These are phyloP conservation scores for Siphamia tubifer DNA, from an alignment of 2,113 vertebrate species.

Conservation along the genomic window DNA sequence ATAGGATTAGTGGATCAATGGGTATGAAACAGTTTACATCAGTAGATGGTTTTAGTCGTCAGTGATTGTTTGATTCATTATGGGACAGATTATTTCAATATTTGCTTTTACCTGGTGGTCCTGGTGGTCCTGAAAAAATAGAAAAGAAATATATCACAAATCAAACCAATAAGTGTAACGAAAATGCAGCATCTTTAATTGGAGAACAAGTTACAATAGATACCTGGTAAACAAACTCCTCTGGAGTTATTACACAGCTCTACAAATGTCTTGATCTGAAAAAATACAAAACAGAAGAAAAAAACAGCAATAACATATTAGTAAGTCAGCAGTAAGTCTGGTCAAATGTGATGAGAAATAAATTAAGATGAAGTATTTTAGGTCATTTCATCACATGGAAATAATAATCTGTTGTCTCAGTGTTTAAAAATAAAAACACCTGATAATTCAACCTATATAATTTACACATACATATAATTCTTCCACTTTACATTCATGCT, in stretches of 20 bases:
- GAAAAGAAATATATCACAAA: neutral
- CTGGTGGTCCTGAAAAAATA: slow-evolving; percentile 80
- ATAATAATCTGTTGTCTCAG: neutral
- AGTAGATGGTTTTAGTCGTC: no score
- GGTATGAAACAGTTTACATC: no score
- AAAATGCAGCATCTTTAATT: neutral
- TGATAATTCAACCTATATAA: no score
- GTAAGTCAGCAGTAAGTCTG: neutral
- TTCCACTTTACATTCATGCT: neutral
- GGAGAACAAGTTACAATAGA: neutral
- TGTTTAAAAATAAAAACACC: no score
- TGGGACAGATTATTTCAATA: neutral
- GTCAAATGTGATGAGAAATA: no score
- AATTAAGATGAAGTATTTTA: no score
- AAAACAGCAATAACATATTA: neutral
- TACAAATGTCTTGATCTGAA: slow-evolving; percentile 83
- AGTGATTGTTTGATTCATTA: no score
- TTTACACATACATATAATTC: no score
- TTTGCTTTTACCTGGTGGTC: slow-evolving; percentile 83
- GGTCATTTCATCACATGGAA: neutral
- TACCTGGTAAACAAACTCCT: slow-evolving; percentile 89
- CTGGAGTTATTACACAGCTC: slow-evolving; percentile 88
- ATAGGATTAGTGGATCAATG: no score
- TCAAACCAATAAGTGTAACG: neutral
- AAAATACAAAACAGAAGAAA: neutral